Conservation (phyloP, 2,888 invertebrate species). For the Amiota mariae region DNA sequence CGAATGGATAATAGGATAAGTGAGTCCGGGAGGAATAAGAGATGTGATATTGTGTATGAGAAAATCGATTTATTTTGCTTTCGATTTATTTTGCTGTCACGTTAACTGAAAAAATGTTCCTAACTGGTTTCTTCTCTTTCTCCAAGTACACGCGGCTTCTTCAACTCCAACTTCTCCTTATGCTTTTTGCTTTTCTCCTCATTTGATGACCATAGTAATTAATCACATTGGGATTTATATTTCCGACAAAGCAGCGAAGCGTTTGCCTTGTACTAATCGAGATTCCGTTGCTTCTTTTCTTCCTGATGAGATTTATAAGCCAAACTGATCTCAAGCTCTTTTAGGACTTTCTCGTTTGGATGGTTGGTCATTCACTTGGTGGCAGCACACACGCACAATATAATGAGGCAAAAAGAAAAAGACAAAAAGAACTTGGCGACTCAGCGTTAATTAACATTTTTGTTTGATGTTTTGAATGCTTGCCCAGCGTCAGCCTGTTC, state of each 20-base stretch:
- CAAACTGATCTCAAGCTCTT: background rate
- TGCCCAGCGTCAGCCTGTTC: background rate
- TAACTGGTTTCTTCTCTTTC: conserved; percentile 3
- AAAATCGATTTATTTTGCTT: conserved; percentile 41
- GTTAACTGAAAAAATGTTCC: conserved; percentile 14
- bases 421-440: conserved; percentile 2
- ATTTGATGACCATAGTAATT: conserved; percentile 37
- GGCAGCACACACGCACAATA: background rate
- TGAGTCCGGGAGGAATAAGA: background rate
- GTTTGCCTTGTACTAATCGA: background rate
- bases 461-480: conserved; percentile 35
- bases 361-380: background rate
- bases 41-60: background rate
- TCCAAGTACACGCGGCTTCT: background rate
- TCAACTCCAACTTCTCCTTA: background rate
- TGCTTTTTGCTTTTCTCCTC: conserved; percentile 14
- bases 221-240: conserved; percentile 39
- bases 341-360: background rate
- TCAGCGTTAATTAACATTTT: conserved; percentile 38
- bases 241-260: conserved; percentile 6
- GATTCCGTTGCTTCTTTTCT: background rate
- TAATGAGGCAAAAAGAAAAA: too few relatives aligned
- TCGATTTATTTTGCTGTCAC: conserved; percentile 40
- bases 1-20: background rate
- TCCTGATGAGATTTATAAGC: background rate